Base-by-base conservation (phyloP, 2,888 invertebrate genomes). In the Aporophyla lueneburgensis region DNA sequence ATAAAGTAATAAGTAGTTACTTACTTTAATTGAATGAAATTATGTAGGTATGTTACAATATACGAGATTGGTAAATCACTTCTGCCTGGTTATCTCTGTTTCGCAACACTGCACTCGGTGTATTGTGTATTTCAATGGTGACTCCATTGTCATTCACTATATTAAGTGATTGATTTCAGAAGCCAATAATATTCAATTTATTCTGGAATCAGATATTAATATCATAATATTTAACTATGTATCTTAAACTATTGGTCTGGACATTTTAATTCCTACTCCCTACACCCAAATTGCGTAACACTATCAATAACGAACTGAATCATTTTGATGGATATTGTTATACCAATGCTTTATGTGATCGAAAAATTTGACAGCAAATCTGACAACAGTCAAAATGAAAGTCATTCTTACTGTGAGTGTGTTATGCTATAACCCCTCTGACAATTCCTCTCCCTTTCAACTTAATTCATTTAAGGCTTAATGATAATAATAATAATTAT, bases 141-240 rank as follows among this genome's bases (percentile, higher is more conserved):
- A 33, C 2, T 51, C 7, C 51, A 54, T 69, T 77, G 54, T 54
- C 14, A 24, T 68, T 10, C 10, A 54, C 6, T 24, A 49, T 46
- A 54, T 4, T 33, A 33, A 10, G 24, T 14, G 6, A 66, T 76
- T n/a, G 9, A 61, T 53, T 27, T 46, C 5, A n/a, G 33, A 56
- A 40, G 4, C 16, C 14, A 49, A 40, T 74, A 49, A 46, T 46
- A 19, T 24, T 65, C 46, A 65, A 61, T 74, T 74, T 49, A 74
- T 40, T 63, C 24, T 19, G 12, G 16, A 49, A 27, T 74, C 56
- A 58, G 71, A 33, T 7, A 14, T 2, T 21, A 19, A 12, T 10
- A 33, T 56, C 19, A 46, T 27, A 19, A 65, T 27, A 54, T 33
- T 33, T 65, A 19, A 49, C 12, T n/a, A 24, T n/a, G n/a, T n/a